Evolutionary conservation across 92 coral and sea anemone genomes (phyloP).

Genomic region (Desmophyllum pertusum): DNA sequence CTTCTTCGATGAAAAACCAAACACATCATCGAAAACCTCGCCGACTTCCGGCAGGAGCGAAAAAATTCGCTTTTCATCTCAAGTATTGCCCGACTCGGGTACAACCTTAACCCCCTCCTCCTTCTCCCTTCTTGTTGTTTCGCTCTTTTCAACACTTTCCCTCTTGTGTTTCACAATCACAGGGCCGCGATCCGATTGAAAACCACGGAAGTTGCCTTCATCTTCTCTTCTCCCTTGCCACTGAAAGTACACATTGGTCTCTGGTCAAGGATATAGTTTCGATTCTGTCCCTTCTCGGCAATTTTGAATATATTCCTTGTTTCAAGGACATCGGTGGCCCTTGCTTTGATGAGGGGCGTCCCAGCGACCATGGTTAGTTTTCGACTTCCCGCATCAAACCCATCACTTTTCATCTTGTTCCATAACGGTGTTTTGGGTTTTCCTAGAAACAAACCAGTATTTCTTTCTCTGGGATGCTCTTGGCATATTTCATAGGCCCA

Average conservation of each 20-base stretch:
- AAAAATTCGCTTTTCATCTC: constrained; percentile 97
- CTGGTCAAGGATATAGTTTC: constrained; percentile 95
- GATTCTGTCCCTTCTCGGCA: constrained; percentile 83
- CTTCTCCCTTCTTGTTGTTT: constrained; percentile 65
- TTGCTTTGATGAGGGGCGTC: constrained; percentile 93
- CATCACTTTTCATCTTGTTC: constrained; percentile 95
- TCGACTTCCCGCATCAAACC: constrained; percentile 80
- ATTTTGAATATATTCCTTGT: constrained; percentile 84
- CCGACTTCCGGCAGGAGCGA: constrained; percentile 88
- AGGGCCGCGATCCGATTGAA: constrained; percentile 76
- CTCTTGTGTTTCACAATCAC: constrained; percentile 81
- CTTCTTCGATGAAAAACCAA: constrained; percentile 97
- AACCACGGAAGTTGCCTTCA: constrained; percentile 83
- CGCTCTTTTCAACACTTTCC: constrained; percentile 82
- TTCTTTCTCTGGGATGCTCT: constrained; percentile 85
- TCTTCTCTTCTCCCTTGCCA: constrained; percentile 89
- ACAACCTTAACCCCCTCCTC: constrained; percentile 94
- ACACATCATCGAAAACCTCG: constrained; percentile 84
- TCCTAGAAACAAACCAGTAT: constrained; percentile 79
- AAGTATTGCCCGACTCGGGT: constrained; percentile 87
- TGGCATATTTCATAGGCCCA: constrained; percentile 85
- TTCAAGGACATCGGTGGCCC: constrained; percentile 87
- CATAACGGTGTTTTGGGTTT: constrained; percentile 88
- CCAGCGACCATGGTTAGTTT: constrained; percentile 99
- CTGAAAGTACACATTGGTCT: constrained; percentile 95